Evolutionary conservation across 2,888 invertebrate genomes (phyloP).

Genomic region (Machimus rusticus): DNA sequence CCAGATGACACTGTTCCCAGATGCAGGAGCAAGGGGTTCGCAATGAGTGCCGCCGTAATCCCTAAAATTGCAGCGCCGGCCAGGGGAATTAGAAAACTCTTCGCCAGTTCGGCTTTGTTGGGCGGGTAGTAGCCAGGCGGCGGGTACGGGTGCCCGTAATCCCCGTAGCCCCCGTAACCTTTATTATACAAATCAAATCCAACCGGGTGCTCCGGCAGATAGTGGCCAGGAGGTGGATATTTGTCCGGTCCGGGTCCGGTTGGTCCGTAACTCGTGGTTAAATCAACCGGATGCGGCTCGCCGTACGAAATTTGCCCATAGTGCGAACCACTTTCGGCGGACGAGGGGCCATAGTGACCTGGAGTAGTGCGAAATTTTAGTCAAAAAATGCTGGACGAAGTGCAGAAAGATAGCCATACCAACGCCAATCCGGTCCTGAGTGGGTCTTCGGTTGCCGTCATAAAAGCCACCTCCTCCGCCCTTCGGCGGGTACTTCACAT

Average conservation of each 20-base stretch:
- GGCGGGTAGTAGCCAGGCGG: conserved; percentile 29
- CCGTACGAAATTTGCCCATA: conserved; percentile 46
- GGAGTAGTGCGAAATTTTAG: background rate
- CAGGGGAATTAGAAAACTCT: conserved; percentile 73
- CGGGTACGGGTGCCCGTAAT: conserved; percentile 38
- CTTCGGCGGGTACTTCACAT: background rate
- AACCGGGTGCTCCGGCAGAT: conserved; percentile 12
- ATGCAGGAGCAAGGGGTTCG: conserved; percentile 80
- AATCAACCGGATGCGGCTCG: conserved; percentile 50
- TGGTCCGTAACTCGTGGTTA: conserved; percentile 45
- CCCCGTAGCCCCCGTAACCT: conserved; percentile 46
- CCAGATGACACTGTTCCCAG: conserved; percentile 72
- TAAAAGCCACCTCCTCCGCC: background rate
- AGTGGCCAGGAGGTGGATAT: background rate
- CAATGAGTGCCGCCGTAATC: conserved; percentile 79
- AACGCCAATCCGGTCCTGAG: background rate
- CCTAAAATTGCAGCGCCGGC: conserved; percentile 83
- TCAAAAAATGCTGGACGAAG: background rate
- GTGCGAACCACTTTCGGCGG: background rate
- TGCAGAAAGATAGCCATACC: background rate
- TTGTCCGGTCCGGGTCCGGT: background rate
- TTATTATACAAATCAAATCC: conserved; percentile 45
- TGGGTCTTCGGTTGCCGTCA: background rate
- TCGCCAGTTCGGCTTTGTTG: conserved; percentile 60
- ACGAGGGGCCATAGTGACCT: conserved; percentile 1